A percentile compares a stretch with the other conserved stretches of the same genome.
phyloP scores from a whole-genome alignment of 2,888 invertebrate genomes.

The Sarcophaga variegata region DNA sequence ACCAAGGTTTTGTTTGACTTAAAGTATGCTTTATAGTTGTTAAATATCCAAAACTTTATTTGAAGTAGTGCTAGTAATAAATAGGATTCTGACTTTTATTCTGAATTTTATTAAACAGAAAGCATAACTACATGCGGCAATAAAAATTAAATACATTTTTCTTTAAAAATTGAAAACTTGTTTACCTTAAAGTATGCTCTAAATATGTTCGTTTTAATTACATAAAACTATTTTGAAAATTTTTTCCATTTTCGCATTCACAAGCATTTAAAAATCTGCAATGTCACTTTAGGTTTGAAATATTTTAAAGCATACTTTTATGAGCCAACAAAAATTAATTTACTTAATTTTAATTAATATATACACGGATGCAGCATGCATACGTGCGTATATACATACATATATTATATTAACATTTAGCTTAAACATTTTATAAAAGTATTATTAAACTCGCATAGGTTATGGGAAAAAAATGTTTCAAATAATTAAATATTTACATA shows the following conservation, averaged over 20 bases:
- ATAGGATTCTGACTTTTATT: no score
- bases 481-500: slow-evolving; percentile 67
- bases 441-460: neutral
- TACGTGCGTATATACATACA: no score
- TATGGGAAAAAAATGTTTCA: slow-evolving; percentile 43
- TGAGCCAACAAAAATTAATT: neutral
- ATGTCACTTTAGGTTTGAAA: neutral
- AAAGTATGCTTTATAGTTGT: no score
- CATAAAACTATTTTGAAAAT: neutral
- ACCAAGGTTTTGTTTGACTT: no score
- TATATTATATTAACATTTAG: neutral
- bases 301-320: neutral
- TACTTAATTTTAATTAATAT: neutral
- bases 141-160: no score
- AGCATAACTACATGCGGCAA: no score
- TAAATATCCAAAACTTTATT: no score
- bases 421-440: neutral
- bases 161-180: no score
- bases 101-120: no score
- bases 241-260: neutral
- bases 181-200: no score
- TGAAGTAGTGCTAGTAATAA: no score
- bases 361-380: neutral
- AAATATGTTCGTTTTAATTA: no score
- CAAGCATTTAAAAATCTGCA: neutral